These are phyloP conservation scores for Lepidocyrtoides sp. DNA, from an alignment of 2,888 invertebrate genomes.

Conservation along the genomic window DNA sequence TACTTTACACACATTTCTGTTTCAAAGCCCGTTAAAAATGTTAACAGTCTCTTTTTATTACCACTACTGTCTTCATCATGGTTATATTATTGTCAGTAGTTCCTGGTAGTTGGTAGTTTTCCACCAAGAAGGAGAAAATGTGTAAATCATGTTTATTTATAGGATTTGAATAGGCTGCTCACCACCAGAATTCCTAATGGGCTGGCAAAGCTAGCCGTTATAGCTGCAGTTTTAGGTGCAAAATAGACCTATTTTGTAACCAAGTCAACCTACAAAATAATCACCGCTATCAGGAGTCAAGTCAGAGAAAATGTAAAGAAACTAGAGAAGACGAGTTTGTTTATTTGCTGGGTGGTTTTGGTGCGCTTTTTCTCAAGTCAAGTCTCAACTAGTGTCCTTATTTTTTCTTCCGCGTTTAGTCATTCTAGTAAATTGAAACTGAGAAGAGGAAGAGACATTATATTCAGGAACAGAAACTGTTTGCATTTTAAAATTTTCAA, in stretches of 20 bases:
- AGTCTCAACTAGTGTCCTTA: background rate
- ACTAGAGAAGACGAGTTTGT: background rate
- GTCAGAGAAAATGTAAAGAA: no score
- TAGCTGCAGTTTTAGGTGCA: background rate
- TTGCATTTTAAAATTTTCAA: no score
- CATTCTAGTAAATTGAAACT: background rate
- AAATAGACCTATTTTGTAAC: background rate
- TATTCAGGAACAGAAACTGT: no score
- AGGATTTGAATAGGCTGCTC: slow-evolving; percentile 35
- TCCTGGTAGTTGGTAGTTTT: background rate
- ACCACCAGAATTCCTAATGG: background rate
- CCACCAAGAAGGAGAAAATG: background rate
- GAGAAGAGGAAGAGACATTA: background rate
- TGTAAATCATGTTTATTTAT: slow-evolving; percentile 75
- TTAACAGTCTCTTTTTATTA: background rate
- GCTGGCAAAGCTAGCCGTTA: background rate
- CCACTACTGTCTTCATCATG: background rate
- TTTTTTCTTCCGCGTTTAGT: background rate
- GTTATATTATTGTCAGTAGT: background rate
- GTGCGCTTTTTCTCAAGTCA: background rate
- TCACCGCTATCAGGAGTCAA: background rate
- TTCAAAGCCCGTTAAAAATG: background rate
- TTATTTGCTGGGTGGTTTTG: background rate
- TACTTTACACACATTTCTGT: slow-evolving; percentile 7
- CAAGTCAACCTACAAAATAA: background rate